Evolutionary conservation across 2,797 vertebrate species (phyloP), one percentile per base, ranked within the genome.

Genomic region (Myoxocephalus aenaeus): DNA sequence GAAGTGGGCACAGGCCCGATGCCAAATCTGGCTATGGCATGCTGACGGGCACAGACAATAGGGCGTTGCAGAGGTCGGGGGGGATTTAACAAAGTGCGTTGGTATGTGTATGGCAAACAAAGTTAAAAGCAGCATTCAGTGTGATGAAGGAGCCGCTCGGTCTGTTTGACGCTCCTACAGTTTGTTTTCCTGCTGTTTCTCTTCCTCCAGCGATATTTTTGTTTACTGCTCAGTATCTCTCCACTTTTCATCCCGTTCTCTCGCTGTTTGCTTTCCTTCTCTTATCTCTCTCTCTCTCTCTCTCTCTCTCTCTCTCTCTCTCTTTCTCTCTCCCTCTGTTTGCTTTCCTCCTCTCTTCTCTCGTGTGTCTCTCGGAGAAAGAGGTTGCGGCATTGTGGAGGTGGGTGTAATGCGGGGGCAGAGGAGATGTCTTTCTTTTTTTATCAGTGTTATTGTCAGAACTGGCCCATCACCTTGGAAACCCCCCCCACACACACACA

Each of bases 371-470:
- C 78, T 87, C 81, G 77, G 68, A 85, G 77, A 86, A 86, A 89
- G 84, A 93, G 89, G 88, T 91, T 92, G 90, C 87, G 62, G 85
- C 90, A 91, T 81, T 90, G 90, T 74, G 40, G 90, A 92, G 90
- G 90, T 87, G 88, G 88, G 81, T 87, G 86, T 86, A 82, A 38
- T 83, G 88, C 63, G 87, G 89, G 87, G 90, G 91, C 85, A 88
- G 82, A 82, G 75, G 62, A 80, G 64, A 44, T n/a, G n/a, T n/a
- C n/a, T 80, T 81, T 86, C 82, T 69, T 82, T 83, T 83, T 81
- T 75, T 65, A 81, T 85, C 79, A 77, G 71, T 82, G 75, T 91
- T 87, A 87, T 87, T 90, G 84, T 90, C 76, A 86, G 73, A 88
- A 84, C 77, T 83, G 82, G 84, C 78, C 80, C 79, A 87, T 89